These are phyloP conservation scores for Leiothrix lutea DNA, from an alignment of 2,113 vertebrate genomes.

Conservation along the genomic window DNA sequence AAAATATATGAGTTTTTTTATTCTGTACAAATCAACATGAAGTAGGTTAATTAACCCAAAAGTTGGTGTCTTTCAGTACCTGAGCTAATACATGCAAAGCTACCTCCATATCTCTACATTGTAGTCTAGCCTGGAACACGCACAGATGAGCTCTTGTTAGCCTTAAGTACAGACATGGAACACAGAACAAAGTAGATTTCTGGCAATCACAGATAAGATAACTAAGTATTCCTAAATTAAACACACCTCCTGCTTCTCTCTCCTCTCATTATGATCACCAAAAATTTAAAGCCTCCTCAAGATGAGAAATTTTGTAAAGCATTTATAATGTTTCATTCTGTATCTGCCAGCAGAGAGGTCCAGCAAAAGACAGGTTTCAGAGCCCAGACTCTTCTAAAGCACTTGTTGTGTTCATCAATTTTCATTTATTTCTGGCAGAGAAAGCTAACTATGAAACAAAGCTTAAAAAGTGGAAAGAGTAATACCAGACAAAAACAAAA, in stretches of 20 bases:
- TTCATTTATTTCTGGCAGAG: conserved; percentile 1
- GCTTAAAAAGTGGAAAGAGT: not conserved
- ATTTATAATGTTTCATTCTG: not conserved
- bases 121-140: not conserved
- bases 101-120: not conserved
- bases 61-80: not conserved
- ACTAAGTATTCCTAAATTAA: not conserved
- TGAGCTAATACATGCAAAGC: not conserved
- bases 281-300: not conserved
- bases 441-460: not conserved
- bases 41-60: not conserved
- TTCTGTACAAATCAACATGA: not conserved
- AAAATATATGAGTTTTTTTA: not conserved
- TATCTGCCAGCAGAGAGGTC: not conserved
- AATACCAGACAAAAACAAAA: not conserved
- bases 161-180: not conserved
- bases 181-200: not conserved
- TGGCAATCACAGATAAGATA: not conserved
- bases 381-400: not conserved
- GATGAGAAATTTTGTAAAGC: not conserved
- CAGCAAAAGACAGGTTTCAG: not conserved
- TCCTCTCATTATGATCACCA: not conserved
- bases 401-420: not conserved
- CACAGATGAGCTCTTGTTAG: not conserved
- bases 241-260: not conserved